These are phyloP conservation scores for Melolontha melolontha DNA, from an alignment of 2,888 invertebrate genomes.

Conservation along the genomic window DNA sequence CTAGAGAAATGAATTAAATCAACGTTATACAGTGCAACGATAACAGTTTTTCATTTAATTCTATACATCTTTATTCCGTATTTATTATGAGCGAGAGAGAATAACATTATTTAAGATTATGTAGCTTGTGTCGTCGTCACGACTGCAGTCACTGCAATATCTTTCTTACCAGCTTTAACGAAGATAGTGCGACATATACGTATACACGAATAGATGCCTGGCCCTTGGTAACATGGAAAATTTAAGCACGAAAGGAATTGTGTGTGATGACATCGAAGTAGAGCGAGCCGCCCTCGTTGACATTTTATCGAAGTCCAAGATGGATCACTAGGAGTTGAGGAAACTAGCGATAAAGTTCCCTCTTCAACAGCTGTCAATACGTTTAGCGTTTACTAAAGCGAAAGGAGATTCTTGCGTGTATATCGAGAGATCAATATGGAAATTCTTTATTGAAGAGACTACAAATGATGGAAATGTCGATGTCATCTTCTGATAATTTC, in stretches of 20 bases:
- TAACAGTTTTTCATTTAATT: constrained; percentile 37
- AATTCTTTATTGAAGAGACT: no score
- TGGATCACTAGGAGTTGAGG: constrained; percentile 44
- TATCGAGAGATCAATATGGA: constrained; percentile 2
- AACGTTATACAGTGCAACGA: constrained; percentile 35
- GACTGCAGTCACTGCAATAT: constrained; percentile 27
- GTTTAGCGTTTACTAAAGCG: constrained; percentile 29
- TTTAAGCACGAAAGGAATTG: constrained; percentile 1
- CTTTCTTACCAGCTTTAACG: constrained; percentile 27
- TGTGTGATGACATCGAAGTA: constrained; percentile 47
- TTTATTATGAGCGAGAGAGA: constrained; percentile 20
- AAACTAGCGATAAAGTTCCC: constrained; percentile 26
- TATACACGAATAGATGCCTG: constrained; percentile 3
- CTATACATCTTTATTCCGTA: constrained; percentile 23
- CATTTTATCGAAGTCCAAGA: constrained; percentile 50
- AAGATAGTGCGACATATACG: constrained; percentile 17
- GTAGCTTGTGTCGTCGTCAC: constrained; percentile 22
- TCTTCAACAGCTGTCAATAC: constrained; percentile 32
- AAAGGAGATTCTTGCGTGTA: constrained; percentile 1
- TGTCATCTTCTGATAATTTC: no score
- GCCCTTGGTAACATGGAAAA: constrained; percentile 3
- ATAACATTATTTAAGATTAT: constrained; percentile 22
- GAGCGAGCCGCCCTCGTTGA: constrained; percentile 48
- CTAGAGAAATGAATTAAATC: constrained; percentile 39
- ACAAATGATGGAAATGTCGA: no score